phyloP scores from a whole-genome alignment of 1,140 invertebrate genomes.

The Pseudomyrmex dendroicus region DNA sequence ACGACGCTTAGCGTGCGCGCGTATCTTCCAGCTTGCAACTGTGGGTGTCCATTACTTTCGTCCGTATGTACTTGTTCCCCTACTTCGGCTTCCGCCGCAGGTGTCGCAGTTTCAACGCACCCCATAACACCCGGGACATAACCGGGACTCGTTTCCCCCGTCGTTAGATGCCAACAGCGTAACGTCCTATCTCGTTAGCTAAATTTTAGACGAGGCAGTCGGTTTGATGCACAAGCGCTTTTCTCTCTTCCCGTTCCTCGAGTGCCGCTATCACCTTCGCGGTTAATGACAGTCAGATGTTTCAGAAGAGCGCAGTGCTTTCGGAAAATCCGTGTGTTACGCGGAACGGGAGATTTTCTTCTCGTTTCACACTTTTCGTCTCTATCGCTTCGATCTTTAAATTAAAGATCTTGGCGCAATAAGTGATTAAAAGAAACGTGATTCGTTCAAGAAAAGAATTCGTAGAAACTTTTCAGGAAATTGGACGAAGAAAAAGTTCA shows the following conservation, averaged over 20 bases:
- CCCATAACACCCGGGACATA: conserved; percentile 43
- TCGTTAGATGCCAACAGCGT: conserved; percentile 43
- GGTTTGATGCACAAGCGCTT: conserved; percentile 7
- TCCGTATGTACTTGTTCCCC: conserved; percentile 8
- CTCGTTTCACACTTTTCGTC: not conserved
- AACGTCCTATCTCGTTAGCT: conserved; percentile 57
- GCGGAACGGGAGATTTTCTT: not conserved
- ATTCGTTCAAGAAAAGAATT: not conserved
- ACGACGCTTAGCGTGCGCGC: conserved; percentile 27
- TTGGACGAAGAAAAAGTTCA: conserved; percentile 10
- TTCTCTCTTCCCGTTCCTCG: not conserved
- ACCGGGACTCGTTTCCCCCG: conserved; percentile 49
- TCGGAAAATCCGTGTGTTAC: conserved; percentile 16
- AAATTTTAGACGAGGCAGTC: conserved; percentile 46
- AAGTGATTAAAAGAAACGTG: conserved; percentile 9
- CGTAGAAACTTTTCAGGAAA: not conserved
- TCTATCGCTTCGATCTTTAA: not conserved
- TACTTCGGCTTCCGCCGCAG: not conserved
- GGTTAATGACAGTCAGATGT: conserved; percentile 40
- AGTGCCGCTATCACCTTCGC: not conserved
- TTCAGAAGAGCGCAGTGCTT: conserved; percentile 11
- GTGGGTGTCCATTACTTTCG: conserved; percentile 32
- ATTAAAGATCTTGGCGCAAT: conserved; percentile 14
- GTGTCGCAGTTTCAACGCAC: conserved; percentile 49
- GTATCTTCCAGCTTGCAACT: conserved; percentile 46